Base-by-base conservation (phyloP, 2,888 invertebrate species). In the Colletes collaris region DNA sequence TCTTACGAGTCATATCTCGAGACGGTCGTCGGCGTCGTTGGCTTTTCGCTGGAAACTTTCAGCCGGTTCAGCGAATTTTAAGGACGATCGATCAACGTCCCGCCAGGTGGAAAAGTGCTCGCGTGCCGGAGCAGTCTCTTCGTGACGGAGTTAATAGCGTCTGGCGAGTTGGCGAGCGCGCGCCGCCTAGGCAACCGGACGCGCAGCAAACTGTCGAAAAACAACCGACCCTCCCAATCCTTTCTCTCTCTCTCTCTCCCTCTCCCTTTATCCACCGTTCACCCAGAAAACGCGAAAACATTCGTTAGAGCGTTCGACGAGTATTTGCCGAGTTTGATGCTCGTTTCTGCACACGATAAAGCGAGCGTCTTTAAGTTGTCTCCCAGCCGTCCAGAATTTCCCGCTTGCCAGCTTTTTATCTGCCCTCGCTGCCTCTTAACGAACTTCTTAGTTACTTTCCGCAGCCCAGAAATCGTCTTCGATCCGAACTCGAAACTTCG, bases 101-200 rank as follows among this genome's bases (percentile, higher is more conserved):
- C 16, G 72, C 72, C 71, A 58, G 71, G 58, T 69, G 82, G 85
- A 81, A 86, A 84, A 82, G 69, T 76, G 82, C 67, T 87, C 84
- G 86, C 86, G 84, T 83, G 83, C 76, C 83, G 27, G 67, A 49
- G 67, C 37, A 72, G 76, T 81, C 79, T 81, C 71, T 75, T 79
- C 86, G 88, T 78, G 85, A 88, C 83, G 79, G 83, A 84, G 85
- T 85, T 88, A 84, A 87, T 86, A 79, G 87, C 79, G 79, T 68
- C 63, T 63, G 62, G 62, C 46, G 62, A 62, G 62, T 58, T 6
- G 46, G 53, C 56, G 67, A 53, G 16, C 53, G 60, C 49, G 56
- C 49, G 56, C 66, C 35, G 44, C 66, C 19, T 11, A 27, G 52
- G 55, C 46, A 40, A 44, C 69, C 59, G 55, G 19, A 7, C 79